Evolutionary conservation across 2,888 invertebrate species (phyloP).

Genomic region (Keiferia lycopersicella): DNA sequence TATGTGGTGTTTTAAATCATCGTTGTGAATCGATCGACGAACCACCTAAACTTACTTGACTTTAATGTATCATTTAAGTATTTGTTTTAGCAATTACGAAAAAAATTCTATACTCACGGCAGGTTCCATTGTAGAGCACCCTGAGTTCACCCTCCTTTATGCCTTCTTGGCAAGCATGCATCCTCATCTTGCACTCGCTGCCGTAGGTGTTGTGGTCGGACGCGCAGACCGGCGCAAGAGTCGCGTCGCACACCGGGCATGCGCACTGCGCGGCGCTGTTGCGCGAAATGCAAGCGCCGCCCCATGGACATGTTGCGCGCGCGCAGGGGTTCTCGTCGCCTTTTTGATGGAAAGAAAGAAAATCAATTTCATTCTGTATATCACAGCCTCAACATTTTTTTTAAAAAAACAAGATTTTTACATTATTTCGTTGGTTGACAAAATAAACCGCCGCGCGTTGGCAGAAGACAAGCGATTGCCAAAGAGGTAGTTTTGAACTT

Average conservation of each 20-base stretch:
- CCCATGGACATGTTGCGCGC: slow-evolving; percentile 81
- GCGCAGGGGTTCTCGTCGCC: slow-evolving; percentile 82
- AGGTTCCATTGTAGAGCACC: slow-evolving; percentile 44
- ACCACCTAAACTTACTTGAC: too few species aligned
- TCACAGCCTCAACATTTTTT: too few species aligned
- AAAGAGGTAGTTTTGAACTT: too few species aligned
- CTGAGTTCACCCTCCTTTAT: slow-evolving; percentile 84
- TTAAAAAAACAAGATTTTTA: too few species aligned
- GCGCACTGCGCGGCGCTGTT: slow-evolving; percentile 84
- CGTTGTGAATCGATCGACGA: too few species aligned
- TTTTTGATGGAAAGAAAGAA: slow-evolving; percentile 42
- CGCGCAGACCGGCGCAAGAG: slow-evolving; percentile 88
- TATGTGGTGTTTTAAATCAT: too few species aligned
- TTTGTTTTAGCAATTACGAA: too few species aligned
- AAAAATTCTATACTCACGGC: too few species aligned
- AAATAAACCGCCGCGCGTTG: slow-evolving; percentile 88
- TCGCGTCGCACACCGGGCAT: slow-evolving; percentile 88
- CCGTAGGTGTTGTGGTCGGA: slow-evolving; percentile 85
- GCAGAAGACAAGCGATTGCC: too few species aligned
- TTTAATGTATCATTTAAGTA: too few species aligned
- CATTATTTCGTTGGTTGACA: too few species aligned
- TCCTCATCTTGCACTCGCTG: slow-evolving; percentile 90
- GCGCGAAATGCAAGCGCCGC: slow-evolving; percentile 85
- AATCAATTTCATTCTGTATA: neutral
- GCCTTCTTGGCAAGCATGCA: slow-evolving; percentile 89